Base-by-base conservation (phyloP, 2,797 vertebrate species). In the Lutjanus campechanus region DNA sequence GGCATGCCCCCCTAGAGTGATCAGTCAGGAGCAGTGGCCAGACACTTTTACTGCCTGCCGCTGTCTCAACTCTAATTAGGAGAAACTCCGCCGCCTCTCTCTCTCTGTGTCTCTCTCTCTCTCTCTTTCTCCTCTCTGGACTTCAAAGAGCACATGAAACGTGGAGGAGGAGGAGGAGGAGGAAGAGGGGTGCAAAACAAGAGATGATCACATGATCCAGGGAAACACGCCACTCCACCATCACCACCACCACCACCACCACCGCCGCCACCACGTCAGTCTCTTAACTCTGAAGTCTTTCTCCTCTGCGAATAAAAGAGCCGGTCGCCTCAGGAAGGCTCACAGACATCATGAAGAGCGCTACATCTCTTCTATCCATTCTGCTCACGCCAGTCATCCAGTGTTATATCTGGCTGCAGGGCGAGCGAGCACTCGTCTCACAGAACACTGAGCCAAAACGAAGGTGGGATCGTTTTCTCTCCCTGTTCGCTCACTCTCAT, bases 1-100 rank as follows among this genome's bases (percentile, higher is more conserved):
- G 88, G 90, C 84, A 84, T 85, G 71, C 60, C 82, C 79, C 84
- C 78, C 83, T 59, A 78, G 66, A 89, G 85, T 74, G 87, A 92
- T 90, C 84, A 87, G 64, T 88, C 84, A 82, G 65, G 64, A 89
- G 46, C 89, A 69, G 65, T 22, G 72, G 79, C 83, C 89, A 92
- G 88, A 93, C 91, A 93, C 88, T 93, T 92, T 93, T 91, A 94
- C 85, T 90, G 85, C 89, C 51, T 36, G 20, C 83, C 82, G 13
- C 58, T 41, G 80, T 89, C 87, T 92, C 85, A 50, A 56, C 61
- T 88, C 87, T 89, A 93, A 93, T 94, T 93, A 93, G 72, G 79
- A 88, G 79, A 83, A 92, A 84, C 25, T 20, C 79, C 20, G 15
- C 64, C 47, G 54, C 78, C 71, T 86, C 82, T 81, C 83, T 81